Evolutionary conservation across 2,797 vertebrate species (phyloP).

Genomic region (Microctenopoma stevenorrisi): DNA sequence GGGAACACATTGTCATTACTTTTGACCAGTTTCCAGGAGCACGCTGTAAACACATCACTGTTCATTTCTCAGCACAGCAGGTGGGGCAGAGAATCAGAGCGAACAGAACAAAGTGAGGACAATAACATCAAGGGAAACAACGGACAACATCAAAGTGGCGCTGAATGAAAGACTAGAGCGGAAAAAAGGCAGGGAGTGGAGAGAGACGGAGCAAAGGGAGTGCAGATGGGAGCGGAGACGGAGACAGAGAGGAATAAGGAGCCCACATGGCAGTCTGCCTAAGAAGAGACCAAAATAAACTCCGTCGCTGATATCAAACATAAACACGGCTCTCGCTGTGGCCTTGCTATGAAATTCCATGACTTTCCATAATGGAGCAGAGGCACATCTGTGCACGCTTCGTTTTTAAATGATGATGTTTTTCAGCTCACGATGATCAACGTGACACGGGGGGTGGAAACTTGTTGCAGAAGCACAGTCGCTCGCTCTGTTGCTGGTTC

Average conservation of each 20-base stretch:
- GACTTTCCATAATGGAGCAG: constrained; percentile 32
- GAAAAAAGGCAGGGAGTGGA: neutral
- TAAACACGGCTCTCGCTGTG: constrained; percentile 39
- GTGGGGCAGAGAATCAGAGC: constrained; percentile 31
- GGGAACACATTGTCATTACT: constrained; percentile 67
- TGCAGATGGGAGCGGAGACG: constrained; percentile 34
- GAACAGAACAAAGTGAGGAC: constrained; percentile 38
- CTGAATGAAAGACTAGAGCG: neutral
- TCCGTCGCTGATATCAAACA: constrained; percentile 40
- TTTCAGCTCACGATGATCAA: constrained; percentile 8
- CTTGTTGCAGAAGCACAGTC: neutral
- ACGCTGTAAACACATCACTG: constrained; percentile 71
- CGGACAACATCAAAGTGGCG: constrained; percentile 14
- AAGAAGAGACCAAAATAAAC: constrained; percentile 53
- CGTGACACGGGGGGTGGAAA: neutral
- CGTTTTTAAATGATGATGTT: constrained; percentile 6
- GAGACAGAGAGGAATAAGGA: constrained; percentile 34
- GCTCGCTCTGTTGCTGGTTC: too few species aligned
- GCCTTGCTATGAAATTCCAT: constrained; percentile 46
- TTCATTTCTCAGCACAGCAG: constrained; percentile 41
- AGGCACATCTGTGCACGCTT: constrained; percentile 22
- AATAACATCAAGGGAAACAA: constrained; percentile 12
- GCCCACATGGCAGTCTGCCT: constrained; percentile 37
- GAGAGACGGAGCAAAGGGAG: constrained; percentile 15
- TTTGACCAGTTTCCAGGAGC: constrained; percentile 65